Evolutionary conservation across 2,797 vertebrate genomes (phyloP), one percentile per base, ranked within the genome.

Genomic region (Kryptopterus vitreolus): DNA sequence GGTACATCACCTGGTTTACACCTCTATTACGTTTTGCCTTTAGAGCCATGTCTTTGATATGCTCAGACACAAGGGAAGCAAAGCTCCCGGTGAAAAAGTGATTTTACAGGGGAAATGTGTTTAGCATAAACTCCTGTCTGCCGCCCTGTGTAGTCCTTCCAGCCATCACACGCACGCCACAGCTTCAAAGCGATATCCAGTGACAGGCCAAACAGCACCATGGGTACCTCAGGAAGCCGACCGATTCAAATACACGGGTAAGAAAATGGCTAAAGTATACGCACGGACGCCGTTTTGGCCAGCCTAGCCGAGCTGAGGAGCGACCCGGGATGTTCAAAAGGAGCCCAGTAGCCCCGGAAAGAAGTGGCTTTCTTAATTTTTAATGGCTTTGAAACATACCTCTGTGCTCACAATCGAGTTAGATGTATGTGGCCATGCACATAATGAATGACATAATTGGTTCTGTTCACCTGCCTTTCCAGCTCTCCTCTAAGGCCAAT

Each of bases 111-210:
- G 89, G 78, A 89, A 91, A 91, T 76, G 83, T 82, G 87, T 88
- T 86, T 84, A 55, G 86, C 84, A 86, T 87, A 84, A 86, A 84
- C 88, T 87, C 89, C 88, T 88, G 88, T 86, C 87, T 83, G 87
- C 84, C 59, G 1, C 84, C 55, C 87, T 92, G 90, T 92, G 91
- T 92, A 89, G 89, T 90, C 85, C 88, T 92, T 91, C 91, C 92
- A 92, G 88, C 87, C 77, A 83, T 90, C 82, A 86, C 87, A 87
- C 87, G 86, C 87, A 90, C 88, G 88, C 85, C 85, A 88, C 84
- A 89, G 90, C 82, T 89, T 90, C 90, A 92, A 88, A 91, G 86
- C 83, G 84, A 86, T 13, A 87, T 87, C 31, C 69, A 22, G 58
- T 66, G 77, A 82, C 80, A 57, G 81, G 69, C 68, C 65, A 76